Conservation (phyloP, 2,113 vertebrate genomes). For the Pachyramphus minor region DNA sequence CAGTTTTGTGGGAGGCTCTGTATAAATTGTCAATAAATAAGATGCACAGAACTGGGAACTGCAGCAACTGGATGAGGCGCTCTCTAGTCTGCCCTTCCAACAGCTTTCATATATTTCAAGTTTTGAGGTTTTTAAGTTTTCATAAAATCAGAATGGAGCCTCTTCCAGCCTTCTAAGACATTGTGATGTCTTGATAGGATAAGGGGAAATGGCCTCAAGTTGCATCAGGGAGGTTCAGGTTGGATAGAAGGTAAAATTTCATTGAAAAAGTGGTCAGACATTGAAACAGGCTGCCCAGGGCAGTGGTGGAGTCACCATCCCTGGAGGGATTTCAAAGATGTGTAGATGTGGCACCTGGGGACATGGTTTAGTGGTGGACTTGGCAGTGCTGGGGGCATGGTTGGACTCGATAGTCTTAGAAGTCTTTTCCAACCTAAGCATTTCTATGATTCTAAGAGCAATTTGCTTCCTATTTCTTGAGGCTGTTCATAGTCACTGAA, state of each 20-base stretch:
- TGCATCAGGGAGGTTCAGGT: background rate
- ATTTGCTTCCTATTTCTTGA: background rate
- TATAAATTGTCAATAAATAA: background rate
- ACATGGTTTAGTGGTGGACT: background rate
- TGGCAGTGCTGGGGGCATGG: background rate
- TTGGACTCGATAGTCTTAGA: fast-evolving
- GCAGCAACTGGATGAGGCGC: fast-evolving
- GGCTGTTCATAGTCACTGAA: background rate
- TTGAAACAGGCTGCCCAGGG: background rate
- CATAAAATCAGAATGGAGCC: background rate
- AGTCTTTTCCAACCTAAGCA: background rate
- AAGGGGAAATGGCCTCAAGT: background rate
- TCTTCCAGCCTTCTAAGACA: background rate
- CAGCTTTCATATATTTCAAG: background rate
- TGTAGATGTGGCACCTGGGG: background rate
- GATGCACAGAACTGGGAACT: background rate
- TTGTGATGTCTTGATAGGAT: too few species aligned
- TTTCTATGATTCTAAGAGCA: background rate
- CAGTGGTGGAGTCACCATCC: background rate
- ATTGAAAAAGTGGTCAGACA: background rate
- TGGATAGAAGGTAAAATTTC: background rate
- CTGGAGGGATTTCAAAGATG: background rate
- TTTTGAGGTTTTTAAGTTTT: background rate
- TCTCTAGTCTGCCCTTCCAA: background rate
- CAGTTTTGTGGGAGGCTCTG: background rate